phyloP scores from a whole-genome alignment of 2,888 invertebrate species.

The Drosophila stalkeri region DNA sequence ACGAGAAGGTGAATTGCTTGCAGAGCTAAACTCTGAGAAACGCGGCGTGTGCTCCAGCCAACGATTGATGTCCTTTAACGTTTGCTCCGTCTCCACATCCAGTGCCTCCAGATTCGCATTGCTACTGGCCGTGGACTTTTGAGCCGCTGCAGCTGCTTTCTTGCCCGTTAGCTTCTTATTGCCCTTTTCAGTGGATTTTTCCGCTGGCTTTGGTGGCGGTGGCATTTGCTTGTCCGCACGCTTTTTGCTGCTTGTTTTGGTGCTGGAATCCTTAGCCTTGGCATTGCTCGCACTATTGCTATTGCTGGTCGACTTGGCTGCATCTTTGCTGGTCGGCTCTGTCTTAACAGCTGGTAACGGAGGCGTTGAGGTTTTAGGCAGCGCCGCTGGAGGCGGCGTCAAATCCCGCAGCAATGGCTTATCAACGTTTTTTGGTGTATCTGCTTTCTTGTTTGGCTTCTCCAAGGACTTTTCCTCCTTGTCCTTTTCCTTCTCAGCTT shows the following conservation, averaged over 20 bases:
- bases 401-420: constrained; percentile 10
- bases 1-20: constrained; percentile 91
- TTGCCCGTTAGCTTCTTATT: constrained; percentile 53
- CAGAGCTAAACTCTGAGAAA: constrained; percentile 90
- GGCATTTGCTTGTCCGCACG: constrained; percentile 72
- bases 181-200: constrained; percentile 57
- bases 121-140: constrained; percentile 71
- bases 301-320: constrained; percentile 31
- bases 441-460: constrained; percentile 52
- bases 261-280: constrained; percentile 39
- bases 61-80: constrained; percentile 93
- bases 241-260: constrained; percentile 74
- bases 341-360: constrained; percentile 15
- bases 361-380: not conserved
- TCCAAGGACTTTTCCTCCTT: constrained; percentile 28
- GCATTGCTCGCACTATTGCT: constrained; percentile 29
- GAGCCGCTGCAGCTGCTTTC: constrained; percentile 49
- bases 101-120: constrained; percentile 88
- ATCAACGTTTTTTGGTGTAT: constrained; percentile 40
- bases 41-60: constrained; percentile 95
- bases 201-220: constrained; percentile 67
- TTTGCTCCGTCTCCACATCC: constrained; percentile 89
- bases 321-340: constrained; percentile 30
- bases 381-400: constrained; percentile 17
- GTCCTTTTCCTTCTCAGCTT: constrained; percentile 34